Evolutionary conservation across 2,797 vertebrate genomes (phyloP).

Genomic region (Galago senegalensis): DNA sequence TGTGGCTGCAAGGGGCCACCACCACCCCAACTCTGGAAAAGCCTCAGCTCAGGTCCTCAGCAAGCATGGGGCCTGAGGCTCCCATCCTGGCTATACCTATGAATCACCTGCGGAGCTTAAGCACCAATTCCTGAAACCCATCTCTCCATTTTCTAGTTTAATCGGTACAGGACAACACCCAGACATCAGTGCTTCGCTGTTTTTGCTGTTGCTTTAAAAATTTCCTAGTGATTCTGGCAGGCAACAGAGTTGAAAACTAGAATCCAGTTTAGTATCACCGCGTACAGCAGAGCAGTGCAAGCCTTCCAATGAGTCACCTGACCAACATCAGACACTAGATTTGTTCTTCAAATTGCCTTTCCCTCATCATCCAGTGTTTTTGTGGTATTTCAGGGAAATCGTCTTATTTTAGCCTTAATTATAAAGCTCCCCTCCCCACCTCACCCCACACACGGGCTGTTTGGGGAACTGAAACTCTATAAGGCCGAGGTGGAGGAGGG

Average conservation of each 20-base stretch:
- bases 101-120: not conserved
- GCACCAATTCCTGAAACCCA: not conserved
- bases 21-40: not conserved
- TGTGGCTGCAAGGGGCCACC: not conserved
- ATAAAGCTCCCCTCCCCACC: not conserved
- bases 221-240: not conserved
- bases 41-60: not conserved
- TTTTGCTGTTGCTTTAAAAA: not conserved
- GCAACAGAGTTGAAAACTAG: not conserved
- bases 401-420: conserved; percentile 56
- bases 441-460: not conserved
- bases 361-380: not conserved
- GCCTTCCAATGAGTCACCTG: not conserved
- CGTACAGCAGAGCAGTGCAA: not conserved
- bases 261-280: not conserved
- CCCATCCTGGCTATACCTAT: not conserved
- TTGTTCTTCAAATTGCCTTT: not conserved
- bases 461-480: conserved; percentile 82
- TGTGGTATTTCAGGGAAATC: conserved; percentile 50
- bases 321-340: not conserved
- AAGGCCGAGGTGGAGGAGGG: conserved; percentile 70
- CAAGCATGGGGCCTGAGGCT: not conserved
- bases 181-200: not conserved
- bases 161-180: not conserved
- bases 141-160: not conserved